Evolutionary conservation across 2,888 invertebrate genomes (phyloP), one percentile per base, ranked within the genome.

Genomic region (Herminia tarsipennalis): DNA sequence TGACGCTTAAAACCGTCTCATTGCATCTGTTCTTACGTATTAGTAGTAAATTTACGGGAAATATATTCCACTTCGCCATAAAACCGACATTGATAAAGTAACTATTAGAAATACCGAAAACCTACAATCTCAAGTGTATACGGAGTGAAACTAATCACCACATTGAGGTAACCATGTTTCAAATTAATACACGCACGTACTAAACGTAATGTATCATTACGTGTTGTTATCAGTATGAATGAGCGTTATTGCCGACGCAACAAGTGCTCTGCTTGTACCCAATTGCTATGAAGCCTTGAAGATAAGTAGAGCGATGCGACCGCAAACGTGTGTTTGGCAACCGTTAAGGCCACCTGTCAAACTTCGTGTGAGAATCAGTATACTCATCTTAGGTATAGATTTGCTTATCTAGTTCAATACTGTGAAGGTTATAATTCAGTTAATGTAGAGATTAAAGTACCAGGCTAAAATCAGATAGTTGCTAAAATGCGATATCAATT

Each of bases 291-390:
- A 73, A 60, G 74, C 87, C 86, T 88, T 87, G 86, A 73, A 61
- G 74, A 64, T 79, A 78, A 87, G 66, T 86, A 83, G 88, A 88
- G 83, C 89, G 83, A 67, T 65, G 66, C 83, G 83, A 82, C 83
- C 84, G 76, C 84, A 77, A 76, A 73, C 70, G 59, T 53, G 57
- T 59, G 76, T 86, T 88, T 88, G 87, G 86, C 84, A 88, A 88
- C 80, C 58, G 53, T 52, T 73, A 74, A 83, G 83, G 85, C 56
- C 55, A 16, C 38, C 35, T 61, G 49, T 53, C 66, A 45, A 40
- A 46, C 38, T 17, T n/a, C 38, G 43, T 28, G 18, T 35, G 35
- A 13, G 35, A 42, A 42, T 35, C 28, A 21, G 28, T 35, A 22
- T 9, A 35, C 21, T 17, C 21, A 22, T 35, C 27, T 33, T 18